Conservation (phyloP, 1,140 invertebrate genomes). For the Diorhabda elongata region DNA sequence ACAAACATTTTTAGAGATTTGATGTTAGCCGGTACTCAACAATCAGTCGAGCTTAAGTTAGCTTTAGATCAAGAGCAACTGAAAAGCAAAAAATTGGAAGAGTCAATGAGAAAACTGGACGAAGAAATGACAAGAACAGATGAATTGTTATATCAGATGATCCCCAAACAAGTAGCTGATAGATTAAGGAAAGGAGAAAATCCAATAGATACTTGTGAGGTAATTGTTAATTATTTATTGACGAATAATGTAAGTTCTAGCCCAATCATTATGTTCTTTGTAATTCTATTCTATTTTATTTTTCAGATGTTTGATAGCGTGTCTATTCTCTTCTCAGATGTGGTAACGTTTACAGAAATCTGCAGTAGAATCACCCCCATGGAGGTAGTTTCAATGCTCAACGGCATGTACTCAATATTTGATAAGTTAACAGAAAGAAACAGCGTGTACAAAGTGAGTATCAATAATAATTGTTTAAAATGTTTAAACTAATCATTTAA, state of each 20-base stretch:
- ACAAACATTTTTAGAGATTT: slow-evolving; percentile 65
- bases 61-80: slow-evolving; percentile 94
- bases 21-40: slow-evolving; percentile 94
- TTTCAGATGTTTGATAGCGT: slow-evolving; percentile 90
- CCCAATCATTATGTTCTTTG: not conserved
- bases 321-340: slow-evolving; percentile 93
- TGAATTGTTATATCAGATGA: slow-evolving; percentile 96
- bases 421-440: slow-evolving; percentile 89
- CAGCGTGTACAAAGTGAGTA: slow-evolving; percentile 85
- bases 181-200: slow-evolving; percentile 86
- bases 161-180: slow-evolving; percentile 95
- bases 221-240: slow-evolving; percentile 44
- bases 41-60: slow-evolving; percentile 92
- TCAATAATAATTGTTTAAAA: not conserved
- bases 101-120: slow-evolving; percentile 93
- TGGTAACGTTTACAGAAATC: slow-evolving; percentile 95
- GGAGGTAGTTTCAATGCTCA: slow-evolving; percentile 96
- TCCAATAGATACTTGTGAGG: slow-evolving; percentile 93
- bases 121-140: slow-evolving; percentile 95
- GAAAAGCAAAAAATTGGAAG: slow-evolving; percentile 93
- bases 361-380: slow-evolving; percentile 91
- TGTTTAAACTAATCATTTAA: not conserved
- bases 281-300: slow-evolving; percentile 20
- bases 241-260: no score
- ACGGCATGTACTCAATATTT: slow-evolving; percentile 92